A percentile compares a stretch with the other conserved stretches of the same genome.
phyloP scores from a whole-genome alignment of 2,797 vertebrate species.

The Gymnodraco acuticeps region DNA sequence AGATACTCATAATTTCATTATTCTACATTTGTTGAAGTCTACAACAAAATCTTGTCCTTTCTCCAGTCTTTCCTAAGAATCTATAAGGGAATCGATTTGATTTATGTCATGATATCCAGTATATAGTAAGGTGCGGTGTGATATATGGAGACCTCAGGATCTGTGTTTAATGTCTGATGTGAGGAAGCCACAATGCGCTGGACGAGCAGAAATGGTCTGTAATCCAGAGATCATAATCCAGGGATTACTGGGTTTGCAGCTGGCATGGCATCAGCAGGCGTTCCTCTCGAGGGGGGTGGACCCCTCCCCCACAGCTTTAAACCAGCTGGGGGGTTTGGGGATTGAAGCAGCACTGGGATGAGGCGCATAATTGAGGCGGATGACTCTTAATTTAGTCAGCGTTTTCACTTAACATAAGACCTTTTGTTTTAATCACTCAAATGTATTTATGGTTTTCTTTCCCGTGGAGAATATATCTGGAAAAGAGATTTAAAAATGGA shows the following conservation, averaged over 20 bases:
- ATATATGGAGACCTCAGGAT: conserved; percentile 31
- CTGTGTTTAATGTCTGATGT: conserved; percentile 49
- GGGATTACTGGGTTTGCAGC: conserved; percentile 85
- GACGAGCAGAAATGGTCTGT: conserved; percentile 75
- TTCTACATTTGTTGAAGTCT: conserved; percentile 8
- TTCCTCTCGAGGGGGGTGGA: conserved; percentile 54
- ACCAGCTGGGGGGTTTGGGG: conserved; percentile 48
- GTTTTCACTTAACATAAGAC: conserved; percentile 42
- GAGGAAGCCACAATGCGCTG: conserved; percentile 70
- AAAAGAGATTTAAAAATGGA: not conserved
- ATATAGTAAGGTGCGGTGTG: not conserved
- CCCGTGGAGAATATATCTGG: not conserved
- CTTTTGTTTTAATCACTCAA: conserved; percentile 13
- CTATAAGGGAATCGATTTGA: conserved; percentile 8
- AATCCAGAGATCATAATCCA: conserved; percentile 86
- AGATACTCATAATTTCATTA: conserved; percentile 28
- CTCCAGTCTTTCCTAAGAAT: conserved; percentile 22
- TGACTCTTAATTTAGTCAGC: conserved; percentile 41
- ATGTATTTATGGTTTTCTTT: not conserved
- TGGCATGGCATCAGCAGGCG: conserved; percentile 76
- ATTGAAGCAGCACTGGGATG: conserved; percentile 43
- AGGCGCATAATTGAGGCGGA: conserved; percentile 21
- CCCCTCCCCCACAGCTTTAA: conserved; percentile 68
- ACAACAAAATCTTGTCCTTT: conserved; percentile 1
- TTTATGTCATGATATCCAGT: conserved; percentile 3